These are phyloP conservation scores for Erannis defoliaria DNA, from an alignment of 2,888 invertebrate genomes.

Conservation along the genomic window DNA sequence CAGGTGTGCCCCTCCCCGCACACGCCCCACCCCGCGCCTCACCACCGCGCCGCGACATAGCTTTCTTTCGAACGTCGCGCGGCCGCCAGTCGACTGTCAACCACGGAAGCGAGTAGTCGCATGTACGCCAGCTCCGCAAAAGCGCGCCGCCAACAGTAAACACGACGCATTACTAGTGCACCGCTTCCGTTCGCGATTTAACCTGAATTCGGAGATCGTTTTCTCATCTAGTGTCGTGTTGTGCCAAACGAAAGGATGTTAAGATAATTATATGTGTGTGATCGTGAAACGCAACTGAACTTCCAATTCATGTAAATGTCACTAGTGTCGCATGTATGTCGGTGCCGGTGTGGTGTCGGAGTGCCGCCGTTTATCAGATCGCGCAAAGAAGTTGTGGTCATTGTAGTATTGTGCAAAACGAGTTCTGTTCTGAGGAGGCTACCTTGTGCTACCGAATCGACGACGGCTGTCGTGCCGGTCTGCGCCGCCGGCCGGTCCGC, in stretches of 20 bases:
- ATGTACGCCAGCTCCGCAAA: conserved; percentile 53
- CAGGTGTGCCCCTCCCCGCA: conserved; percentile 73
- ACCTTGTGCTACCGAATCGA: conserved; percentile 70
- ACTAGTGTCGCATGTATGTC: conserved; percentile 66
- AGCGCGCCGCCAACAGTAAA: conserved; percentile 83
- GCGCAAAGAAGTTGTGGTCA: conserved; percentile 72
- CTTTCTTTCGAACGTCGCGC: conserved; percentile 60
- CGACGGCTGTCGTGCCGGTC: conserved; percentile 51
- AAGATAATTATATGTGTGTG: conserved; percentile 56
- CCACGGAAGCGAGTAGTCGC: conserved; percentile 68
- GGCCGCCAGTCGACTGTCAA: conserved; percentile 80
- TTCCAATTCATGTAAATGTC: conserved; percentile 79
- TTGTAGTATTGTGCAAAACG: conserved; percentile 77
- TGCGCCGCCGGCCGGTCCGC: conserved; percentile 65
- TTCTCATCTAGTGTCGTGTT: conserved; percentile 74
- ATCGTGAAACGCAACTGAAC: conserved; percentile 69
- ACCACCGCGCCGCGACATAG: conserved; percentile 66
- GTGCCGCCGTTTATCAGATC: conserved; percentile 68
- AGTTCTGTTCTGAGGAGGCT: conserved; percentile 67
- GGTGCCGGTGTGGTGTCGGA: conserved; percentile 75
- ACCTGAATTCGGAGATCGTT: conserved; percentile 71
- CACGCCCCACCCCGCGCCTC: conserved; percentile 56
- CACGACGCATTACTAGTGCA: conserved; percentile 80
- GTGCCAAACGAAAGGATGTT: conserved; percentile 78
- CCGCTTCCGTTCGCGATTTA: conserved; percentile 78